Percentiles rank a stretch among this genome's conserved stretches.
phyloP scores from a whole-genome alignment of 2,113 vertebrate genomes.

The Pogona vitticeps region DNA sequence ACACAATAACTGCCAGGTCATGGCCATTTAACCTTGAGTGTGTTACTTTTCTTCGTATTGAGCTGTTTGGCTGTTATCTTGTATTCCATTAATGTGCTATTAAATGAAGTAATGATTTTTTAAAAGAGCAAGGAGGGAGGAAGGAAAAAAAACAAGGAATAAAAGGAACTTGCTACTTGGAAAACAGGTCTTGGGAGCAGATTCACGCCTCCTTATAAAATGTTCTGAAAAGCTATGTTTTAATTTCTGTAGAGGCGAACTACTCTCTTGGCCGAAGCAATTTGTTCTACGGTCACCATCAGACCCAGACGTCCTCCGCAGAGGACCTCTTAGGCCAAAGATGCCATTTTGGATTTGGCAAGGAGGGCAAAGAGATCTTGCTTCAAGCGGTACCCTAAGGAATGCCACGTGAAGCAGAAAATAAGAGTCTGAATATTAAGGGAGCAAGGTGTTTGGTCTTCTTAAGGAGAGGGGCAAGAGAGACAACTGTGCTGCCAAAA shows the following conservation, averaged over 20 bases:
- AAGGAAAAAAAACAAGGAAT: slow-evolving; percentile 16
- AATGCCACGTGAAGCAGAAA: too few relatives aligned
- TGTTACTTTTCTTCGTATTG: slow-evolving; percentile 51
- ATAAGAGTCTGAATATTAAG: too few relatives aligned
- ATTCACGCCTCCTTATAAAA: slow-evolving; percentile 44
- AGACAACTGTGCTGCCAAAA: neutral
- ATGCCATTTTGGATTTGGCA: neutral
- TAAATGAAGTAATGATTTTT: slow-evolving; percentile 49
- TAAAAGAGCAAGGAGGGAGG: slow-evolving; percentile 10
- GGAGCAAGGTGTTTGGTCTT: too few relatives aligned
- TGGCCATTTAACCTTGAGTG: slow-evolving; percentile 44
- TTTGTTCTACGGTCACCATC: slow-evolving; percentile 54
- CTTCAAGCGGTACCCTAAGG: neutral
- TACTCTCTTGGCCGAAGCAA: slow-evolving; percentile 39
- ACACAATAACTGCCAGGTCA: slow-evolving; percentile 31
- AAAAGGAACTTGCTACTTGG: slow-evolving; percentile 49
- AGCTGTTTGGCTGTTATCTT: slow-evolving; percentile 36
- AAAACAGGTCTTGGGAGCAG: slow-evolving; percentile 48
- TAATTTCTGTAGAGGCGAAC: slow-evolving; percentile 38
- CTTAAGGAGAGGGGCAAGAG: too few relatives aligned
- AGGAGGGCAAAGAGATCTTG: neutral
- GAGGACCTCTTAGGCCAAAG: neutral
- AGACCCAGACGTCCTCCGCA: slow-evolving; percentile 15
- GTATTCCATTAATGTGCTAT: slow-evolving; percentile 49
- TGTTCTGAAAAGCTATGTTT: slow-evolving; percentile 30